These are phyloP conservation scores for Myripristis jacobus DNA, from an alignment of 2,797 vertebrate species.

Conservation along the genomic window DNA sequence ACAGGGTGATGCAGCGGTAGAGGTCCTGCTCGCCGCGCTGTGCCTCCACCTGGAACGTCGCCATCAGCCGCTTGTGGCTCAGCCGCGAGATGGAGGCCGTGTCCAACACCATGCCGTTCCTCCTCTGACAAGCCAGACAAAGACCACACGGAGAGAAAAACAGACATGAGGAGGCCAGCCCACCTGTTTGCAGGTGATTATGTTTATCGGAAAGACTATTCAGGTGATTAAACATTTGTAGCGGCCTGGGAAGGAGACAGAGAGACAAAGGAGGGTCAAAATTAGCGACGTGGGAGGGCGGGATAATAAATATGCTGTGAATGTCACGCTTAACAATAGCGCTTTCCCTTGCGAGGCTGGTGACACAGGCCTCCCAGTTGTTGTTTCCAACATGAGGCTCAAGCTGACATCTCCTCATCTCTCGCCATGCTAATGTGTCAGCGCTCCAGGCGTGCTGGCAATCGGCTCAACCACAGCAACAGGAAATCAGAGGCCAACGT, in stretches of 20 bases:
- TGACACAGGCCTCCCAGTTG: slow-evolving; percentile 47
- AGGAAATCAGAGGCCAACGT: slow-evolving; percentile 42
- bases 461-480: slow-evolving; percentile 44
- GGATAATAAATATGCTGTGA: slow-evolving; percentile 61
- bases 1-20: slow-evolving; percentile 93
- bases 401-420: slow-evolving; percentile 62
- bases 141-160: slow-evolving; percentile 36
- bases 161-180: slow-evolving; percentile 5
- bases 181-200: background rate
- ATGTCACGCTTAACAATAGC: slow-evolving; percentile 50
- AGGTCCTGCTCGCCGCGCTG: slow-evolving; percentile 89
- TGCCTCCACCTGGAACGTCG: slow-evolving; percentile 89
- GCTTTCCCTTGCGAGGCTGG: slow-evolving; percentile 16
- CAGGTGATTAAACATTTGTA: slow-evolving; percentile 42
- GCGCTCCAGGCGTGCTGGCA: slow-evolving; percentile 46
- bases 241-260: slow-evolving; percentile 44
- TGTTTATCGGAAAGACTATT: slow-evolving; percentile 46
- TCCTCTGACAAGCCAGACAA: slow-evolving; percentile 80
- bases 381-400: slow-evolving; percentile 29
- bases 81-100: slow-evolving; percentile 83
- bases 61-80: slow-evolving; percentile 92
- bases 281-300: slow-evolving; percentile 47
- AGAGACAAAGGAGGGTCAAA: slow-evolving; percentile 48
- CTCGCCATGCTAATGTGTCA: slow-evolving; percentile 59
- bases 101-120: slow-evolving; percentile 84